phyloP scores from a whole-genome alignment of 1,140 invertebrate species.

The Ostrea edulis region DNA sequence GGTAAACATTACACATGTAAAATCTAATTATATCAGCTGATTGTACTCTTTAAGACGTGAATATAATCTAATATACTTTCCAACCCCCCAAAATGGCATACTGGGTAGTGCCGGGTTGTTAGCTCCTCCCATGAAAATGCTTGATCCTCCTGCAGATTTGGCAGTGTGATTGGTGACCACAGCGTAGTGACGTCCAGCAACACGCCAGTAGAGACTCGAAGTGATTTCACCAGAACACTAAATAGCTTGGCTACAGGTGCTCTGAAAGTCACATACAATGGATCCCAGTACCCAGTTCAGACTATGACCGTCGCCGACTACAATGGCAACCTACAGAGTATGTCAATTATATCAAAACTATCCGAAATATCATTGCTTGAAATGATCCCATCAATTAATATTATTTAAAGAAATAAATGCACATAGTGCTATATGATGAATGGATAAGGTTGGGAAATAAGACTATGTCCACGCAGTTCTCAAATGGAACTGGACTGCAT shows the following conservation, averaged over 20 bases:
- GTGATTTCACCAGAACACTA: neutral
- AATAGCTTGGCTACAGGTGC: neutral
- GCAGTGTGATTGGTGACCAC: neutral
- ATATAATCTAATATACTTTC: neutral
- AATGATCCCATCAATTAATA: too few species aligned
- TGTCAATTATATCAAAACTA: too few species aligned
- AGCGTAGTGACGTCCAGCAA: neutral
- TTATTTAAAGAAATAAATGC: too few species aligned
- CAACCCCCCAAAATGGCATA: neutral
- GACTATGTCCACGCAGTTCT: too few species aligned
- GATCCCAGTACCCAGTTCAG: neutral
- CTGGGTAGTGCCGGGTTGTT: neutral
- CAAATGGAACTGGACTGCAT: too few species aligned
- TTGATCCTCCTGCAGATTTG: neutral
- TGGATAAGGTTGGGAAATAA: too few species aligned
- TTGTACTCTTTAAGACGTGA: neutral
- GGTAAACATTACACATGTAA: neutral
- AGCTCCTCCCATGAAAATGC: too few species aligned
- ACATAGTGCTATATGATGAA: too few species aligned
- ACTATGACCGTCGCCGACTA: neutral
- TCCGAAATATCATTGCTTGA: neutral
- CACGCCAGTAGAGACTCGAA: neutral
- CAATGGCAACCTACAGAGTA: neutral
- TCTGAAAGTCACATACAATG: neutral
- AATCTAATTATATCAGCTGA: too few species aligned